phyloP scores from a whole-genome alignment of 2,113 vertebrate species.

The Cyrtonyx montezumae region DNA sequence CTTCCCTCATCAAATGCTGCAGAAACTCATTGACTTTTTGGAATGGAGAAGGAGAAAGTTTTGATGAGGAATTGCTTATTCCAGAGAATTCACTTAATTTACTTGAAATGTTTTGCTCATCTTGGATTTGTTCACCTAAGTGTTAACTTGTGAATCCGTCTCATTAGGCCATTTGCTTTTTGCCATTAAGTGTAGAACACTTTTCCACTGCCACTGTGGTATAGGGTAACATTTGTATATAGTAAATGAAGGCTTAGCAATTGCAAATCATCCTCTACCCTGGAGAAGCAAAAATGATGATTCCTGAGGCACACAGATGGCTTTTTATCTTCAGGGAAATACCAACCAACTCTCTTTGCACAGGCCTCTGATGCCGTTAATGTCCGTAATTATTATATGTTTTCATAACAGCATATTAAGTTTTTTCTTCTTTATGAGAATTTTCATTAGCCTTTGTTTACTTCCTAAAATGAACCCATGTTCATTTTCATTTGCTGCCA shows the following conservation, averaged over 20 bases:
- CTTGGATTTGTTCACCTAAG: not conserved
- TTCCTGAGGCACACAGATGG: constrained; percentile 61
- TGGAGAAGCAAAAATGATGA: constrained; percentile 8
- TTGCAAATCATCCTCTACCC: not conserved
- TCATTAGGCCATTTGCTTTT: not conserved
- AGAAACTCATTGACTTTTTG: not conserved
- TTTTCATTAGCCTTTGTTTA: constrained; percentile 63
- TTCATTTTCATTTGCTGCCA: constrained; percentile 12
- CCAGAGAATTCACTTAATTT: not conserved
- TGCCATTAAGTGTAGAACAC: not conserved
- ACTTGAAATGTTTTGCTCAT: not conserved
- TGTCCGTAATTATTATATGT: constrained; percentile 63
- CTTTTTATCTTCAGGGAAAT: constrained; percentile 58
- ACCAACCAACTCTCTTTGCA: constrained; percentile 36
- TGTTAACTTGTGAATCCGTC: not conserved
- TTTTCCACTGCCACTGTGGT: not conserved
- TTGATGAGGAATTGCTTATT: not conserved
- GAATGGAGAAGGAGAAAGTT: not conserved
- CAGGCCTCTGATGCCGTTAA: constrained; percentile 53
- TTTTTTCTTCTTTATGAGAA: constrained; percentile 50
- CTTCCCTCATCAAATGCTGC: not conserved
- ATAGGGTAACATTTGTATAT: not conserved
- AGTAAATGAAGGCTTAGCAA: constrained; percentile 25
- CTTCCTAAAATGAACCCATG: constrained; percentile 13
- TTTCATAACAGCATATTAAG: constrained; percentile 60